Base-by-base conservation (phyloP, 1,140 invertebrate species). In the Formica exsecta region DNA sequence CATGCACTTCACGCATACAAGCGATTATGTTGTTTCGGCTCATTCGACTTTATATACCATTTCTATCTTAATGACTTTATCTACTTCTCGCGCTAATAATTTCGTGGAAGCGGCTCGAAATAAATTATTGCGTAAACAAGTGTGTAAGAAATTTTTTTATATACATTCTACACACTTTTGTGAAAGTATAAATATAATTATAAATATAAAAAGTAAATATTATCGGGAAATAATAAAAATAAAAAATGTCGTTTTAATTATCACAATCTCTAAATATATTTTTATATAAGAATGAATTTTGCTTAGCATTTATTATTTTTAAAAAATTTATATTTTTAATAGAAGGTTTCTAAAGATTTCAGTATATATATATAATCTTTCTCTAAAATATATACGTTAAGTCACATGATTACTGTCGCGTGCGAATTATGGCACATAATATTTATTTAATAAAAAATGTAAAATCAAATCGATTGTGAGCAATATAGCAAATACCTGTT, bases 11-110 rank as follows among this genome's bases (percentile, higher is more conserved):
- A 48, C 66, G 36, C 65, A 81, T 71, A 25, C 36, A 11, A 71
- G 36, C 66, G 54, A 81, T 81, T 81, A 81, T 61, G 66, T 81
- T 81, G 79, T 81, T 73, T 73, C 79, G 66, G 68, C 68, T 81
- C 77, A 44, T 71, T 81, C 79, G 57, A 61, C 54, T 32, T 44
- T 61, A 44, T 61, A 22, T 32, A 71, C 51, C 48, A 57, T 29
- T 29, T 44, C 64, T 73, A 38, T 19, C 25, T 59, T 81, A 81
- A 81, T 81, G 79, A 73, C 66, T 81, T 73, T 48, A 73, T 81
- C 66, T 81, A 59, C 65, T 41, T 73, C 59, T 73, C 51, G 66
- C 38, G 38, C 54, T 57, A 44, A 48, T 71, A 59, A 81, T 79
- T 59, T 25, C 29, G 66, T 41, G 19, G 38, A 44, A 73, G n/a